phyloP scores from a whole-genome alignment of 2,797 vertebrate genomes.

The Thalassophryne amazonica region DNA sequence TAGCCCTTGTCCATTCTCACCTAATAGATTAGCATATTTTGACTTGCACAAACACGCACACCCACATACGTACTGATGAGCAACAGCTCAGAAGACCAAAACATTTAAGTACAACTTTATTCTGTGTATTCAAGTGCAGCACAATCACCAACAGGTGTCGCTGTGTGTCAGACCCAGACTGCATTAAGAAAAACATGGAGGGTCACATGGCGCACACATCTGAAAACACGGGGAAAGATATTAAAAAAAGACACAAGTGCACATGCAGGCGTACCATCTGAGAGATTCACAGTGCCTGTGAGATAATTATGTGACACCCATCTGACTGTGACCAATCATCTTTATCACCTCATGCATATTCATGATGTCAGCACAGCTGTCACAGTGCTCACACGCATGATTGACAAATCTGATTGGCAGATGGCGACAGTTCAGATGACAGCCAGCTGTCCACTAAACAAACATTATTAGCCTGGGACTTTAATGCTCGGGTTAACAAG shows the following conservation, averaged over 20 bases:
- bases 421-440: constrained; percentile 60
- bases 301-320: constrained; percentile 48
- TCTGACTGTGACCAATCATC: constrained; percentile 65
- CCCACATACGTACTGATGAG: not conserved
- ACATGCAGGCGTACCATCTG: not conserved
- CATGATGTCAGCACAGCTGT: constrained; percentile 28
- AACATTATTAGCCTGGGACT: constrained; percentile 23
- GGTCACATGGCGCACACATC: constrained; percentile 7
- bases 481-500: constrained; percentile 14
- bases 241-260: not conserved
- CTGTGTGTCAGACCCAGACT: too few species aligned
- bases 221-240: not conserved
- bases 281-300: constrained; percentile 25
- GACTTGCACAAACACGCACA: constrained; percentile 8
- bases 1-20: constrained; percentile 36
- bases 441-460: constrained; percentile 63
- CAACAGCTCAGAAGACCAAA: too few species aligned
- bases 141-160: too few species aligned
- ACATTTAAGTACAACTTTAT: too few species aligned
- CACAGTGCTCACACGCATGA: constrained; percentile 37
- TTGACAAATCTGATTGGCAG: constrained; percentile 65
- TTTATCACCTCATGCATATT: constrained; percentile 70
- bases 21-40: constrained; percentile 44
- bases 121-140: too few species aligned
- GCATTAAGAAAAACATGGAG: constrained; percentile 1